These are phyloP conservation scores for Aegithalos caudatus DNA, from an alignment of 2,113 vertebrate species.

Conservation along the genomic window DNA sequence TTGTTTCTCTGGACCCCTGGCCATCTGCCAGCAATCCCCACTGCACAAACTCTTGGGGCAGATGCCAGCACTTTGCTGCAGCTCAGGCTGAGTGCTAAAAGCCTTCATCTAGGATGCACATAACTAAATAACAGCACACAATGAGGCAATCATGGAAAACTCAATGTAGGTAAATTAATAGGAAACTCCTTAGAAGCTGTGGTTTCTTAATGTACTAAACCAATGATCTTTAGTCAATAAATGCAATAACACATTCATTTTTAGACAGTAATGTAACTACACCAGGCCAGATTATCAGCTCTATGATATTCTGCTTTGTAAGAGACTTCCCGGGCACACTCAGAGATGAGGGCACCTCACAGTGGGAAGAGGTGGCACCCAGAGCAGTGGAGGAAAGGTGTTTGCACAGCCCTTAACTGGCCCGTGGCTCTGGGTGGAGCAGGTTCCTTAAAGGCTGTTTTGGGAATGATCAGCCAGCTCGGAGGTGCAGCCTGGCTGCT, in stretches of 20 bases:
- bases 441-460: not conserved
- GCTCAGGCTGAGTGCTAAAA: not conserved
- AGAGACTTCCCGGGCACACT: not conserved
- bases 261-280: not conserved
- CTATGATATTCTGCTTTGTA: not conserved
- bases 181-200: not conserved
- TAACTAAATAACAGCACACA: not conserved
- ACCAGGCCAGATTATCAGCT: not conserved
- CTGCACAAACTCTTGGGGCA: not conserved
- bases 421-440: not conserved
- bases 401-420: not conserved
- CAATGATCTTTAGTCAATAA: conserved; percentile 1
- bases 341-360: not conserved
- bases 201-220: conserved; percentile 43
- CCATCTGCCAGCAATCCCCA: not conserved
- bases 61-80: not conserved
- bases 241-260: not conserved
- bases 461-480: not conserved
- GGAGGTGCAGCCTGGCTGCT: not conserved
- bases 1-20: not conserved
- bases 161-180: conserved; percentile 36
- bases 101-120: not conserved
- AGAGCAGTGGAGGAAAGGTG: not conserved
- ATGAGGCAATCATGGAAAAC: not conserved
- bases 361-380: not conserved